Conservation (phyloP, 2,113 vertebrate species). For the Oncorhynchus mykiss region DNA sequence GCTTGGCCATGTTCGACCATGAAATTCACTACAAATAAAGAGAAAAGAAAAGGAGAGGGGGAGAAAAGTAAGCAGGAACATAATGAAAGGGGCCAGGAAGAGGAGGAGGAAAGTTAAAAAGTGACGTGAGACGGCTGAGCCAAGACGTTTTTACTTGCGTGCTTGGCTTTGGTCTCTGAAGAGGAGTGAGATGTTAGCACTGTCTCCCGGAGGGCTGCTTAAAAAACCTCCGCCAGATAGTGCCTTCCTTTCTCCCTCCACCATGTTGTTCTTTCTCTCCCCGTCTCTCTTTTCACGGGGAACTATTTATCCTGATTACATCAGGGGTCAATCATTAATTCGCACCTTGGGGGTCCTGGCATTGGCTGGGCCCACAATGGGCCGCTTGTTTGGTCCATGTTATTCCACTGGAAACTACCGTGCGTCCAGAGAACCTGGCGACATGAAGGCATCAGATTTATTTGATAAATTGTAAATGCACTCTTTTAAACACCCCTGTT, state of each 20-base stretch:
- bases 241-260: constrained; percentile 63
- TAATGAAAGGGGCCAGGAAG: constrained; percentile 37
- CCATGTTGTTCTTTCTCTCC: constrained; percentile 59
- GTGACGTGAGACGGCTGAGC: constrained; percentile 34
- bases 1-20: constrained; percentile 14
- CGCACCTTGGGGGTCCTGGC: constrained; percentile 79
- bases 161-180: constrained; percentile 60
- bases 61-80: constrained; percentile 22
- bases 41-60: constrained; percentile 21
- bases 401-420: constrained; percentile 79
- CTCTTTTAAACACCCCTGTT: constrained; percentile 65
- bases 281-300: constrained; percentile 64
- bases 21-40: constrained; percentile 17
- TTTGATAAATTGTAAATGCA: constrained; percentile 78
- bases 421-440: constrained; percentile 55
- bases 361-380: constrained; percentile 73
- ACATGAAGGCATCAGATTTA: constrained; percentile 76
- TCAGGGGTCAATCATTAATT: constrained; percentile 84
- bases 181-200: constrained; percentile 62
- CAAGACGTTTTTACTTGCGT: constrained; percentile 55
- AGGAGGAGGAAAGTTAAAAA: constrained; percentile 49
- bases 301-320: constrained; percentile 83
- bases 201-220: constrained; percentile 63
- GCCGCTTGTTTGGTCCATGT: constrained; percentile 77
- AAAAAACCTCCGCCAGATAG: constrained; percentile 70